Base-by-base conservation (phyloP, 2,888 invertebrate genomes). In the Idaea dimidiata region DNA sequence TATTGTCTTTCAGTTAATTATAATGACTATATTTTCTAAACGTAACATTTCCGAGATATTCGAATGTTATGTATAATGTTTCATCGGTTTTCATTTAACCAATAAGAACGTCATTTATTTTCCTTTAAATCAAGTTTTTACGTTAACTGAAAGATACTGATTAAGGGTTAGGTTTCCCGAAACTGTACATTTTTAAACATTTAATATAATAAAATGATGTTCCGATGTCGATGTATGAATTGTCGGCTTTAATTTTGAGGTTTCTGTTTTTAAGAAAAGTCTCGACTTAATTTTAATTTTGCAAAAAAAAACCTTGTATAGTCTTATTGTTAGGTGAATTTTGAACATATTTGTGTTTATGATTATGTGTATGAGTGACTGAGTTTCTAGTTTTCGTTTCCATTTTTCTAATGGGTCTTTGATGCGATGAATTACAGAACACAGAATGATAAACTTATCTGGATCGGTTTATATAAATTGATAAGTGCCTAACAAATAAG, bases 241-340 rank as follows among this genome's bases (percentile, higher is more conserved):
- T 43, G 43, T 43, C 43, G 43, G 43, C 43, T 43, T 43, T 43
- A 43, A 43, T 43, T 43, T 14, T 43, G 43, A 43, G 43, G 43
- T 43, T 43, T 43, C 43, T 43, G 43, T 43, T 43, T 43, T 43
- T 43, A 43, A 43, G 43, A 43, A 43, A 43, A 43, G 43, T 43
- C 43, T 43, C 43, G 43, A 43, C 43, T 43, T 43, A 43, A 43
- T 43, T 43, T 43, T 43, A 43, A 43, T 43, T 43, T 43, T 43
- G 43, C 0, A 43, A 43, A 58, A 60, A 58, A 58, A 60, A 58
- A 58, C 58, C 63, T 64, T 66, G 70, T 67, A 70, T 68, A 66
- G 66, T 73, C 74, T 74, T 43, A 43, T 2, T 43, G 43, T 14
- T 43, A 43, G 43, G 43, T 43, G 43, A 43, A 10, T 43, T 43